Conservation (phyloP, 2,113 vertebrate species). For the Trichechus manatus region DNA sequence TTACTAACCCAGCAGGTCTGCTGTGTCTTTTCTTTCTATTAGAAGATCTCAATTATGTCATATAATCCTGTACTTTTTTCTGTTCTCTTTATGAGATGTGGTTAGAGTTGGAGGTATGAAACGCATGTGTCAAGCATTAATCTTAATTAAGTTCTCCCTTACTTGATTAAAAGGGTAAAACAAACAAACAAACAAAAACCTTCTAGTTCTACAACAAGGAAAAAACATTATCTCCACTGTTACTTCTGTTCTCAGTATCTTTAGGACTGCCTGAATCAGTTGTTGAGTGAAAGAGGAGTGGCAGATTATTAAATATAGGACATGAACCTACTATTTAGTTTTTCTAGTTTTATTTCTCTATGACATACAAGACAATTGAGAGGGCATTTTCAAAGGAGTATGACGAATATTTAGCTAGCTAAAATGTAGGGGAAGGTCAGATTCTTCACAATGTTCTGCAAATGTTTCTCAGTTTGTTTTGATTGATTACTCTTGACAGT, state of each 20-base stretch:
- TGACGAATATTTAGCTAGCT: slow-evolving; percentile 61
- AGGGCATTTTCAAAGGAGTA: slow-evolving; percentile 66
- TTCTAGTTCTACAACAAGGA: neutral
- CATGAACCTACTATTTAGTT: neutral
- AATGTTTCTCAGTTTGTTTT: slow-evolving; percentile 62
- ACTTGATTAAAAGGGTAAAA: neutral
- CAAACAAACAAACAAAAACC: too few species aligned
- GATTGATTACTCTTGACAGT: slow-evolving; percentile 78
- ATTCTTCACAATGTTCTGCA: slow-evolving; percentile 73
- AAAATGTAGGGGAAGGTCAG: slow-evolving; percentile 66
- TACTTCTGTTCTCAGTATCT: neutral
- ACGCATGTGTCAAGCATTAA: neutral
- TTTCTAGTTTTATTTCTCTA: neutral
- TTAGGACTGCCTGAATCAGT: neutral
- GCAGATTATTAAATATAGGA: neutral
- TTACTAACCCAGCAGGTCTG: neutral
- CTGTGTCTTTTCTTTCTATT: neutral
- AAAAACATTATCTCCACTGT: neutral
- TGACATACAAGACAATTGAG: neutral
- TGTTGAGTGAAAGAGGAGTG: neutral
- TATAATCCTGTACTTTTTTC: neutral
- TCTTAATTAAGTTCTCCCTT: neutral
- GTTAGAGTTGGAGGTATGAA: neutral
- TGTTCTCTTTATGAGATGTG: neutral
- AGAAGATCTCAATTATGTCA: neutral